phyloP scores from a whole-genome alignment of 2,888 invertebrate species.

The Habroteleia sp. region DNA sequence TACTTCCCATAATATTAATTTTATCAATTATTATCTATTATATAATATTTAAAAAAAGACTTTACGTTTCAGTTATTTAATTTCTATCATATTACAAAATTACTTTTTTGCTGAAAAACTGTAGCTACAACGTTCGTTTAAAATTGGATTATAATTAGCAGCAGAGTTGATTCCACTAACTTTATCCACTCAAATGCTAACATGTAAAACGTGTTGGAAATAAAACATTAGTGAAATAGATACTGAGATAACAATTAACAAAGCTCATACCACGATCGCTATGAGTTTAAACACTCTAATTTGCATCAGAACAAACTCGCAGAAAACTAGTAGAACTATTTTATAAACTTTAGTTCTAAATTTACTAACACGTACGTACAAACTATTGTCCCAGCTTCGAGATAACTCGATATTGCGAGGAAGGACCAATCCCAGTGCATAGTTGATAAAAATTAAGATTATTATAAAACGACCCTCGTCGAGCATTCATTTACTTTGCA shows the following conservation, averaged over 20 bases:
- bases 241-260: conserved; percentile 27
- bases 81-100: no score
- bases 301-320: conserved; percentile 46
- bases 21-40: no score
- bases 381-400: conserved; percentile 6
- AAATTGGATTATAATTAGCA: background rate
- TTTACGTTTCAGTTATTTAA: no score
- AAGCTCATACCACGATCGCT: conserved; percentile 12
- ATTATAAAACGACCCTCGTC: conserved; percentile 2
- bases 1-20: no score
- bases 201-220: conserved; percentile 5
- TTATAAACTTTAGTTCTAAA: conserved; percentile 38
- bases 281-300: conserved; percentile 41
- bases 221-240: conserved; percentile 16
- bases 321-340: conserved; percentile 37
- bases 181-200: conserved; percentile 14
- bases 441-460: conserved; percentile 13
- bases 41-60: no score
- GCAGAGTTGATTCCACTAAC: background rate
- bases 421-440: background rate
- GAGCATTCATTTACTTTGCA: conserved; percentile 1
- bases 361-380: conserved; percentile 19
- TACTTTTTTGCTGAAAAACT: no score
- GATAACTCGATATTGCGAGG: conserved; percentile 39
- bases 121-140: background rate